phyloP scores from a whole-genome alignment of 1,140 invertebrate species.

The Xylocopa sonorina region DNA sequence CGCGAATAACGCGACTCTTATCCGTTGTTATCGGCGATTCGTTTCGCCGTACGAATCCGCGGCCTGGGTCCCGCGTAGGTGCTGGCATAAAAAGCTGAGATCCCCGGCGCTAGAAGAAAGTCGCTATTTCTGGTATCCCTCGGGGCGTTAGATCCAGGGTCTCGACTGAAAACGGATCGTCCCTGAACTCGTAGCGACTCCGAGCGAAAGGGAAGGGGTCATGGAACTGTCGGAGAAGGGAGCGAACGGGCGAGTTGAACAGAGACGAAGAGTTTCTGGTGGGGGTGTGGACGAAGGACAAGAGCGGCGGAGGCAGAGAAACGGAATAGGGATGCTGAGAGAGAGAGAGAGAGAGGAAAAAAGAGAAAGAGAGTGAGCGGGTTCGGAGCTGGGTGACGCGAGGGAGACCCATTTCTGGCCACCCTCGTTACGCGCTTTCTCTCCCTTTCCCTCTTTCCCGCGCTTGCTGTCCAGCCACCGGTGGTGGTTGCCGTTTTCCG shows the following conservation, averaged over 20 bases:
- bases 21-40: slow-evolving; percentile 8
- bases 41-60: neutral
- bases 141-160: slow-evolving; percentile 57
- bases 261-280: slow-evolving; percentile 48
- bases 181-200: slow-evolving; percentile 75
- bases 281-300: slow-evolving; percentile 41
- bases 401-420: slow-evolving; percentile 9
- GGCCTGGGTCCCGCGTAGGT: neutral
- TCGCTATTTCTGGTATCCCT: slow-evolving; percentile 51
- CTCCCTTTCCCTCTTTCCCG: neutral
- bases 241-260: slow-evolving; percentile 47
- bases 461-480: neutral
- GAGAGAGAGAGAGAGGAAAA: too few species aligned
- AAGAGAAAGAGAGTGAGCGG: too few species aligned
- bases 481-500: slow-evolving; percentile 15
- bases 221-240: slow-evolving; percentile 61
- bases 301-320: slow-evolving; percentile 40
- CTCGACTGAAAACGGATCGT: slow-evolving; percentile 73
- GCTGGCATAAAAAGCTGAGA: slow-evolving; percentile 16
- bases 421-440: slow-evolving; percentile 34
- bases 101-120: slow-evolving; percentile 36
- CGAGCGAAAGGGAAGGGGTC: slow-evolving; percentile 70
- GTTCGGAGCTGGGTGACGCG: neutral
- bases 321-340: slow-evolving; percentile 38
- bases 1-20: neutral